Evolutionary conservation across 2,113 vertebrate genomes (phyloP).

Genomic region (Calidris pugnax): DNA sequence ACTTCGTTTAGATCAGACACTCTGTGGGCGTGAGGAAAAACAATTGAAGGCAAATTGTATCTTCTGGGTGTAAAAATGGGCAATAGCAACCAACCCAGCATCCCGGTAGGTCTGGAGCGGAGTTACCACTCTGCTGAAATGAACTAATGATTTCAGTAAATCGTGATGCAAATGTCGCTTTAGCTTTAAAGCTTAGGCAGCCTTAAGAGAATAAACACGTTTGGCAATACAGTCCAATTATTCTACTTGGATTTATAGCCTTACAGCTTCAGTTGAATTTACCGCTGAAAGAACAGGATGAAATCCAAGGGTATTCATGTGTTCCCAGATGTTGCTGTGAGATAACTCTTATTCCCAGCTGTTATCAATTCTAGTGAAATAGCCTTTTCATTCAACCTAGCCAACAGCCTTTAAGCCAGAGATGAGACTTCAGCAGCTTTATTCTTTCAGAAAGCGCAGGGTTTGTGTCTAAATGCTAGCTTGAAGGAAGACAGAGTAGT

Average conservation of each 20-base stretch:
- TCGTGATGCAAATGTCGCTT: background rate
- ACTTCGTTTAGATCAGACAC: background rate
- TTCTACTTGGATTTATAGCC: background rate
- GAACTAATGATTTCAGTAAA: background rate
- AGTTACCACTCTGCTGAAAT: background rate
- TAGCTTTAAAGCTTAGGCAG: background rate
- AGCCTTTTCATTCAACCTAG: constrained; percentile 11
- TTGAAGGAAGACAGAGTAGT: background rate
- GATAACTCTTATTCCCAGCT: background rate
- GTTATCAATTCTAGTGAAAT: background rate
- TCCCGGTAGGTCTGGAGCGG: background rate
- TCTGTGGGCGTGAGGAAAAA: background rate
- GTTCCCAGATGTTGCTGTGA: background rate
- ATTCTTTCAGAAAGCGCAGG: background rate
- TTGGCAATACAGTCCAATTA: background rate
- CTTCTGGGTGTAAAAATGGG: background rate
- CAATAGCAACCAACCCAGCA: background rate
- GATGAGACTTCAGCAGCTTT: background rate
- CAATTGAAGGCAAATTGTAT: background rate
- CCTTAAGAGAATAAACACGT: background rate
- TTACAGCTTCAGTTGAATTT: background rate
- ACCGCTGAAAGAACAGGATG: background rate
- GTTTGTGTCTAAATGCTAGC: background rate
- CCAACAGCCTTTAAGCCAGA: background rate
- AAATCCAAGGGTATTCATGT: background rate